phyloP scores from a whole-genome alignment of 2,797 vertebrate genomes.

The Oceanodroma leucorhoa region DNA sequence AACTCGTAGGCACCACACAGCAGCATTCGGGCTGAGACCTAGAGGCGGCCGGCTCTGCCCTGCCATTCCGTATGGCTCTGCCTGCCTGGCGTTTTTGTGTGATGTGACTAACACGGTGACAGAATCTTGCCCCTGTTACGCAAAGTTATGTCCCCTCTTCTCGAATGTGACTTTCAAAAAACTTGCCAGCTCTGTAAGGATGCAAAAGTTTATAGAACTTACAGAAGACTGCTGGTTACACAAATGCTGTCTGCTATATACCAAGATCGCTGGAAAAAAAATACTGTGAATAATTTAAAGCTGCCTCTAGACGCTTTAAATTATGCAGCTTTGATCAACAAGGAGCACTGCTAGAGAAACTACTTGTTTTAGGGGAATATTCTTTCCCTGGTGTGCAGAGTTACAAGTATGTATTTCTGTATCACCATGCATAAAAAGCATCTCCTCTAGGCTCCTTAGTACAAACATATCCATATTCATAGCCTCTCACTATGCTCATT shows the following conservation, averaged over 20 bases:
- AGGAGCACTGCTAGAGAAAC: conserved; percentile 21
- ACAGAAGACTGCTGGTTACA: background rate
- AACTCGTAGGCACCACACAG: background rate
- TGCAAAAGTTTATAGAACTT: background rate
- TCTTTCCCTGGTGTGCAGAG: conserved; percentile 18
- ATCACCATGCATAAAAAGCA: background rate
- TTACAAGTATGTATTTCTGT: conserved; percentile 22
- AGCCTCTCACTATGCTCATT: background rate
- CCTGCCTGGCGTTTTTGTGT: background rate
- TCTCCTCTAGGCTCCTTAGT: conserved; percentile 35
- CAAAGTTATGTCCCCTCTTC: background rate
- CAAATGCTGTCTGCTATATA: background rate
- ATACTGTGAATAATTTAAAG: conserved; percentile 56
- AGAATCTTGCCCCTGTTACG: background rate
- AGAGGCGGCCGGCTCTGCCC: background rate
- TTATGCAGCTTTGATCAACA: conserved; percentile 76
- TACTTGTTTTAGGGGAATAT: conserved; percentile 22
- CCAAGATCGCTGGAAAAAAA: background rate
- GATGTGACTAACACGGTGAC: background rate
- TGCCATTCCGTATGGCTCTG: background rate
- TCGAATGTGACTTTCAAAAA: background rate
- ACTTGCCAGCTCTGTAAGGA: background rate
- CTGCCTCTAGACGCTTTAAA: conserved; percentile 67
- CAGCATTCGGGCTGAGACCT: background rate
- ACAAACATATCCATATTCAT: conserved; percentile 33